Evolutionary conservation across 2,888 invertebrate genomes (phyloP).

Genomic region (Cephus spinipes): DNA sequence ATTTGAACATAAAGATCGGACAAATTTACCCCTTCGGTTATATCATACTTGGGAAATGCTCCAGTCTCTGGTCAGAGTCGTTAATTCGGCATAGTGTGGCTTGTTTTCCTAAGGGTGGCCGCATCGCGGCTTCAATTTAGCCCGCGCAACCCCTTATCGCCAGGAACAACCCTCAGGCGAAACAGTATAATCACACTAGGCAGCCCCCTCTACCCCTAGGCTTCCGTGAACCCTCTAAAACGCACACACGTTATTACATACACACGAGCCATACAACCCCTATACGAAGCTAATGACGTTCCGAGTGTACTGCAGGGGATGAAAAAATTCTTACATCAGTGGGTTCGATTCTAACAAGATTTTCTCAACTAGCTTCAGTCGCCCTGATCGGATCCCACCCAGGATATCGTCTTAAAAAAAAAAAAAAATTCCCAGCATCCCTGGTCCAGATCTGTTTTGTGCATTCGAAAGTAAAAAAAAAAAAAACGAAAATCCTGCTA

Average conservation of each 20-base stretch:
- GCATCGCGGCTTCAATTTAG: background rate
- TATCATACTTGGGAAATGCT: background rate
- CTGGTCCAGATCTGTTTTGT: background rate
- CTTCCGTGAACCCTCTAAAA: background rate
- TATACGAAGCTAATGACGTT: background rate
- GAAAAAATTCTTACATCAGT: background rate
- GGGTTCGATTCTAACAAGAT: background rate
- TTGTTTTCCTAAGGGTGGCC: background rate
- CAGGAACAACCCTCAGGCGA: background rate
- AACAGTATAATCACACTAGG: background rate
- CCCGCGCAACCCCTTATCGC: background rate
- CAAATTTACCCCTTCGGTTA: background rate
- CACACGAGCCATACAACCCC: background rate
- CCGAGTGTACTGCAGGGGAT: background rate
- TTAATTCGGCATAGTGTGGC: background rate
- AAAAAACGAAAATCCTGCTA: background rate
- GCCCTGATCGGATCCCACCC: background rate
- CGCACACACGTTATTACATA: background rate
- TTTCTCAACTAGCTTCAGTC: background rate
- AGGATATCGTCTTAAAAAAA: background rate
- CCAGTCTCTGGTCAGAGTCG: background rate
- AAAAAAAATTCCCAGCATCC: background rate
- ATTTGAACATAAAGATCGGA: background rate
- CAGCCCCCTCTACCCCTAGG: background rate
- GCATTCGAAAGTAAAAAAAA: background rate